Evolutionary conservation across 2,113 vertebrate genomes (phyloP).

Genomic region (Vombatus ursinus): DNA sequence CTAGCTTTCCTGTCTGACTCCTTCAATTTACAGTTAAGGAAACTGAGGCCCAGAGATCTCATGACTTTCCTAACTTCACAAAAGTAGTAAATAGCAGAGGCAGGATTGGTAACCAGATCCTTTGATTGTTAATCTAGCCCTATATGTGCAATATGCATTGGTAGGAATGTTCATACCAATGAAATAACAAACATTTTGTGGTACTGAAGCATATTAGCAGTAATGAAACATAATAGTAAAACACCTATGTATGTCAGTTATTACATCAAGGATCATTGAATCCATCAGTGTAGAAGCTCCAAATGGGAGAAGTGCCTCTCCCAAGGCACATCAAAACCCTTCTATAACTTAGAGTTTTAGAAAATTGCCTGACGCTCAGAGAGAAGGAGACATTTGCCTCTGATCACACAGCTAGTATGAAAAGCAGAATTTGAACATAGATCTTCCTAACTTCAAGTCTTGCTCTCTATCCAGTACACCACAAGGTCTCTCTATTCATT

Average conservation of each 20-base stretch:
- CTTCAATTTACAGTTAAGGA: not conserved
- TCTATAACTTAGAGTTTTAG: not conserved
- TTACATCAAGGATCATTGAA: not conserved
- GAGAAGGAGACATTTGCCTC: not conserved
- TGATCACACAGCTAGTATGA: not conserved
- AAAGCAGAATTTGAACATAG: not conserved
- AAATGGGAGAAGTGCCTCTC: not conserved
- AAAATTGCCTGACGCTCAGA: not conserved
- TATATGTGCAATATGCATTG: not conserved
- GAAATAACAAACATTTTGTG: not conserved
- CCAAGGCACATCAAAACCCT: not conserved
- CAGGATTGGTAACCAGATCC: too few relatives aligned
- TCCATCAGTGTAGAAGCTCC: not conserved
- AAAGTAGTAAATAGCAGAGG: not conserved
- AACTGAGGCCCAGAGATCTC: not conserved
- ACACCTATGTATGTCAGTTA: not conserved
- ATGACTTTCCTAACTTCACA: not conserved
- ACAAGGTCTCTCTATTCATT: not conserved
- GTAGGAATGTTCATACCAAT: not conserved
- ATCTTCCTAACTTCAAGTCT: not conserved
- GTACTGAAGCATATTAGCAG: not conserved
- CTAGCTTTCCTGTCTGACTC: not conserved
- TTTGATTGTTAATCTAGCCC: not conserved
- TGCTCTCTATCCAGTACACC: not conserved
- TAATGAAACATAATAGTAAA: not conserved